Base-by-base conservation (phyloP, 2,797 vertebrate genomes). In the Ceyx erithaca region DNA sequence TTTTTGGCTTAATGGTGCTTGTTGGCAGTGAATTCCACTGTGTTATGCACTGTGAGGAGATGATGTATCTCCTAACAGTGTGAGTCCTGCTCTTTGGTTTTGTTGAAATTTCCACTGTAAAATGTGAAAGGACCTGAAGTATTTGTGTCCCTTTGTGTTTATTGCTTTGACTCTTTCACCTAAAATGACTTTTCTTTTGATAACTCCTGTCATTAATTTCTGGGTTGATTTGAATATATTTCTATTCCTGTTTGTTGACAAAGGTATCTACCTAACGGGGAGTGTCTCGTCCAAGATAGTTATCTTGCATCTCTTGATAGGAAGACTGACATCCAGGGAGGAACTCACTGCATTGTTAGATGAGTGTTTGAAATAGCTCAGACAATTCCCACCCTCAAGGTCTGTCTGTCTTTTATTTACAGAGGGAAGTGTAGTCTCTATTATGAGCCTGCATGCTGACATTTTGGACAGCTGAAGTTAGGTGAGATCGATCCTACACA, bases 401-500 rank as follows among this genome's bases (percentile, higher is more conserved):
- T 20, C 31, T 28, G 22, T 63, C 59, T 80, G 16, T 52, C 52
- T 91, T 92, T 77, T 84, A 76, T 57, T 73, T 93, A 88, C 17
- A 57, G n/a, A 82, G 64, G 22, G 48, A 77, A 79, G 8, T 30
- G 19, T 45, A 45, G 21, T 46, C 18, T 79, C 52, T 28, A 18
- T 81, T 64, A n/a, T 40, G 54, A 85, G 40, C 57, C 11, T 40
- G 21, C 25, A 76, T n/a, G 64, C 25, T 82, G 86, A 86, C 28
- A 67, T 92, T 86, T 81, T 73, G 35, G 90, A 90, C 75, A 93
- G 63, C 40, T 84, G 22, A 86, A 76, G 48, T 84, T 80, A 92
- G 64, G 71, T 93, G 92, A 91, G 48, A 80, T 68, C 12, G 8
- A 63, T 93, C 71, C 54, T 85, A 75, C 57, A 59, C 64, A 70